Base-by-base conservation (phyloP, 2,113 vertebrate species). In the Lamprologus speciosus region DNA sequence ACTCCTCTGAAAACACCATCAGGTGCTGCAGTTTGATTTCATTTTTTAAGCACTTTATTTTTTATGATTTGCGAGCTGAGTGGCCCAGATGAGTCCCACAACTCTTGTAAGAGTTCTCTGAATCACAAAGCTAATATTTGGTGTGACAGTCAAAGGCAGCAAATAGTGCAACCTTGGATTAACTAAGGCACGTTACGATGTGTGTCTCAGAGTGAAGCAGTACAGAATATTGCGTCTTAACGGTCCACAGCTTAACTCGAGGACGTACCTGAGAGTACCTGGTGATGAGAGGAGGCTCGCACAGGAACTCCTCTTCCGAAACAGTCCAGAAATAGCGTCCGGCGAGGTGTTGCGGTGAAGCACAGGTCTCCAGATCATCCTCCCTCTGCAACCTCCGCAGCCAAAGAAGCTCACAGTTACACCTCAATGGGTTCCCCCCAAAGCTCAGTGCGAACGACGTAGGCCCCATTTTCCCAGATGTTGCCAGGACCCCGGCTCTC, bases 311-410 rank as follows among this genome's bases (percentile, higher is more conserved):
- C 88, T 99, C 98, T 94, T 99, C 99, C 0, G 98, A 98, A 84
- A 99, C 97, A 0, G 98, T 99, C 99, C 99, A 99, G 94, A 99
- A 99, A 89, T 99, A 99, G 33, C 99, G 97, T 17, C 98, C 99
- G 0, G 98, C 97, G 57, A 99, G 95, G 78, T 99, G 98, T 0
- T 97, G 95, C 1, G 99, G 99, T 58, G 98, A 98, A 33, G 99
- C 98, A 2, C 99, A 99, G 1, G 99, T 99, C 95, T 99, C 99
- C 90, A 99, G 95, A 91, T 99, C 98, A 0, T 99, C 98, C 89
- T 99, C 98, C 88, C 98, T 94, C 12, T 97, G 96, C 37, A 99
- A 93, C 35, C 99, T 96, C 79, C 99, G 95, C 92, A 99, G 94
- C 99, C 99, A 99, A 65, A 99, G 91, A 50, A 99, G 96, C 93